Base-by-base conservation (phyloP, 2,797 vertebrate species). In the Octomys mimax region DNA sequence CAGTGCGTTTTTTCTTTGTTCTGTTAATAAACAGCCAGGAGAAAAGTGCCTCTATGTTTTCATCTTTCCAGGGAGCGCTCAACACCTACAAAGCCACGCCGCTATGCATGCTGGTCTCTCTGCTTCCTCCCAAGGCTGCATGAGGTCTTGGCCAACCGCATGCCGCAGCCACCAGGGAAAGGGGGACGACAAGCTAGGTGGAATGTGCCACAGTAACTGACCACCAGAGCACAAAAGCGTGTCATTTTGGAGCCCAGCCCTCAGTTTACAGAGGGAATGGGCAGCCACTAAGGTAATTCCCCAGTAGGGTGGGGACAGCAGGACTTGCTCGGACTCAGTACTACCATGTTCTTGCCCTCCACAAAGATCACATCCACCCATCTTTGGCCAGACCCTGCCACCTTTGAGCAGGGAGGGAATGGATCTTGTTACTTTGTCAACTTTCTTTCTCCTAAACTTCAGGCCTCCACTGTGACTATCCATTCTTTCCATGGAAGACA, bases 1-100 rank as follows among this genome's bases (percentile, higher is more conserved):
- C 98, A 98, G 98, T 98, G 98, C 7, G 98, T 98, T 98, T 98
- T 98, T 98, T 98, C 98, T 98, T 99, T 95, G 97, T 99, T 98
- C 98, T 98, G 97, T 99, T 79, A 99, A 99, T 99, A 99, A 99
- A 99, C 97, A 98, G 98, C 98, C 98, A 98, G 93, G 98, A 98
- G 92, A 99, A 99, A 99, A 98, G 88, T 98, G 97, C 89, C 81
- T 98, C 91, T 83, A 92, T 97, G 97, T 98, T 97, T 97, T 98
- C 64, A 86, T 98, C 98, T 98, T 95, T 96, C 97, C 93, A 97
- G 91, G 42, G 93, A 84, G 2, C 33, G 0, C 96, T 94, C 96
- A 4, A 0, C 94, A 91, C 87, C 92, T 42, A 22, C 80, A 96
- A 91, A 94, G 87, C 94, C 95, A 52, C 70, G 93, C 96, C 97